Base-by-base conservation (phyloP, 2,113 vertebrate genomes). In the Piaya cayana region DNA sequence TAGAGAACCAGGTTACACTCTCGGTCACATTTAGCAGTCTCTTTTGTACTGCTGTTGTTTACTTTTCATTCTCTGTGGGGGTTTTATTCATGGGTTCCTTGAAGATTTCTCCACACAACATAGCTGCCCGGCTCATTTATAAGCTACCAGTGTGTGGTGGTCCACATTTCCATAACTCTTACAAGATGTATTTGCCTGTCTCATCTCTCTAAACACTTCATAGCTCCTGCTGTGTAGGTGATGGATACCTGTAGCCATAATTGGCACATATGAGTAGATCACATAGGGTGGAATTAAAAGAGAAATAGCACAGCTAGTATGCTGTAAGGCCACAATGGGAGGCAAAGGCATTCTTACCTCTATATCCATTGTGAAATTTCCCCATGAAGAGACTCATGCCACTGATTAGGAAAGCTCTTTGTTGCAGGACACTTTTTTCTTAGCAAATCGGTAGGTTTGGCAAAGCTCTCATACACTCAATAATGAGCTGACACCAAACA, bases 101-200 rank as follows among this genome's bases (percentile, higher is more conserved):
- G 5, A 80, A 37, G 52, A 62, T 67, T 79, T 70, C 26, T 56
- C 26, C n/a, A n/a, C 30, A 47, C 39, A 14, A 50, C 8, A 21
- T 22, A 60, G 15, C 42, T 91, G 58, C 29, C 11, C 30, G 76
- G 21, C 30, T 79, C 2, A 0, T 87, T 70, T 21, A 4, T 29
- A 60, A 70, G 10, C 60, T 64, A 30, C 39, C 56, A 60, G 13
- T 32, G 17, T 8, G 16, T 19, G 45, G 36, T 9, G 4, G 6
- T 55, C 18, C 15, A 10, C 0, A 1, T 22, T 16, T 30, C 42
- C 1, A 0, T 67, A 60, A 71, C 15, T 6, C 9, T 30, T 55
- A 17, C 32, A 37, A 75, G 30, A 14, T 58, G 32, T 7, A 7
- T 60, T 70, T 65, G 21, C 50, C 72, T 70, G 21, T 70, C 59